Evolutionary conservation across 2,888 invertebrate species (phyloP).

Genomic region (Nephrotoma guestfalica): DNA sequence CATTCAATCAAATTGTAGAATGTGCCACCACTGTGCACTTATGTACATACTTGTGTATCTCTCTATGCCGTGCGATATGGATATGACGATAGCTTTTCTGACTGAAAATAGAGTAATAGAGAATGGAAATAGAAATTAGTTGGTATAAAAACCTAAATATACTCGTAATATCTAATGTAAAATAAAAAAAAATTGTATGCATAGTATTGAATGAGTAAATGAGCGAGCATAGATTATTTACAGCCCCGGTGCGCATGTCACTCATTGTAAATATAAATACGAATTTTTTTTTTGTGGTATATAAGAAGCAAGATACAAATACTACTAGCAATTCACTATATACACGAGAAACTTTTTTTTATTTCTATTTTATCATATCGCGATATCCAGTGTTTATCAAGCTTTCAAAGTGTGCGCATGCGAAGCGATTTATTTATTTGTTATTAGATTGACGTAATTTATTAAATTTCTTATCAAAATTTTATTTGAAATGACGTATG

Average conservation of each 20-base stretch:
- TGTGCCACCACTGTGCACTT: not conserved
- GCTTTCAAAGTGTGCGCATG: constrained; percentile 6
- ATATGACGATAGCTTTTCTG: not conserved
- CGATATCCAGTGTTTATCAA: constrained; percentile 6
- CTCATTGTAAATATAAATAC: not conserved
- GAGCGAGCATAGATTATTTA: constrained; percentile 4
- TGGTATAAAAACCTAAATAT: not conserved
- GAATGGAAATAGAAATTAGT: not conserved
- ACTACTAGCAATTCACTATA: not conserved
- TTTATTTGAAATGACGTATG: not conserved
- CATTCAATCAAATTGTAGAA: no score
- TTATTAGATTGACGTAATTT: not conserved
- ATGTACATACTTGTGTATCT: not conserved
- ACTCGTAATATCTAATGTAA: not conserved
- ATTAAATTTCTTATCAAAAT: not conserved
- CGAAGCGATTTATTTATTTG: not conserved
- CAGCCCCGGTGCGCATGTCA: constrained; percentile 1
- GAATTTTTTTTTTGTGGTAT: not conserved
- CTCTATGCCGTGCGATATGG: not conserved
- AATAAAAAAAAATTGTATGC: not conserved
- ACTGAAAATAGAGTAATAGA: not conserved
- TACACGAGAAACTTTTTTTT: not conserved
- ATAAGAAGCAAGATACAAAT: not conserved
- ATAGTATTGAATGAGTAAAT: not conserved
- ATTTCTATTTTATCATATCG: constrained; percentile 4